Conservation (phyloP, 2,797 vertebrate genomes). For the Vireo griseus region DNA sequence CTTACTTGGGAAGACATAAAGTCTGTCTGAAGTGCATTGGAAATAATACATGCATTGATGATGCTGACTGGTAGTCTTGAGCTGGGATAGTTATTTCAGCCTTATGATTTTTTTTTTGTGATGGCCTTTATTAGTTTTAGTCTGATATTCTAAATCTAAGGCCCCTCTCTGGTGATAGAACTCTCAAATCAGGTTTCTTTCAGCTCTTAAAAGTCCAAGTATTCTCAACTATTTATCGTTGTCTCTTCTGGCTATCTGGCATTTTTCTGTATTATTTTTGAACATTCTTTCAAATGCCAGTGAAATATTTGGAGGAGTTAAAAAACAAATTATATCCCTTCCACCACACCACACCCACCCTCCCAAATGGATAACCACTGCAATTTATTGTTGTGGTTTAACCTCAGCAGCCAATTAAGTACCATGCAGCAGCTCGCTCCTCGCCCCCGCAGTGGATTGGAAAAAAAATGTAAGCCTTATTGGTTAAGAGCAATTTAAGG, state of each 20-base stretch:
- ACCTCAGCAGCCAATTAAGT: background rate
- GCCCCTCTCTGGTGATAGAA: background rate
- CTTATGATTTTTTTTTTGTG: background rate
- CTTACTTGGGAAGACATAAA: background rate
- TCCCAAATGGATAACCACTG: background rate
- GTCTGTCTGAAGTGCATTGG: background rate
- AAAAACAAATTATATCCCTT: background rate
- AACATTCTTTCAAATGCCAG: background rate
- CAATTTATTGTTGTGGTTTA: background rate
- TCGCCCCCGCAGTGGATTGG: accelerated
- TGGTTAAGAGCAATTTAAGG: background rate
- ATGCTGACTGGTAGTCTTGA: background rate
- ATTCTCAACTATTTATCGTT: background rate
- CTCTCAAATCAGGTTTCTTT: background rate
- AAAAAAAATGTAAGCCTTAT: background rate
- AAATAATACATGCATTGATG: background rate
- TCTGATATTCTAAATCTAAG: background rate
- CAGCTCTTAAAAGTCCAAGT: background rate
- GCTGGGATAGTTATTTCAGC: background rate
- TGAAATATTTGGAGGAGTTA: background rate
- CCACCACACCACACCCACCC: background rate
- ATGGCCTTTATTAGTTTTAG: background rate
- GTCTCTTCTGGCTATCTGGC: background rate
- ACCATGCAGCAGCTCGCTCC: background rate
- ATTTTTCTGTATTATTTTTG: background rate